Percentiles rank a stretch among this genome's conserved stretches.
Conservation (phyloP, 2,888 invertebrate species). For the Eilema sororculum region DNA sequence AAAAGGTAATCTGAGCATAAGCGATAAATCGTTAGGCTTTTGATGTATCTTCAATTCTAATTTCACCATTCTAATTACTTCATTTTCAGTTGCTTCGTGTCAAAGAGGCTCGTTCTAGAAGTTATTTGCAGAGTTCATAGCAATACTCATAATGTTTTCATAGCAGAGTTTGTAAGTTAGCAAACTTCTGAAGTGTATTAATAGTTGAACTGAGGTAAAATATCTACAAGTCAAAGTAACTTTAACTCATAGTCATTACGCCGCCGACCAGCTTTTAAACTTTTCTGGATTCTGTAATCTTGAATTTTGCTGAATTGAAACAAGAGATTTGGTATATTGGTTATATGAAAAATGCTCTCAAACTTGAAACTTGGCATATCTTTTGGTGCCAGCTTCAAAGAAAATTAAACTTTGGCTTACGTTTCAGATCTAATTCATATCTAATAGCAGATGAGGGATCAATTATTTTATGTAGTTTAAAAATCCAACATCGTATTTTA, state of each 20-base stretch:
- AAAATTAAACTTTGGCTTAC: background rate
- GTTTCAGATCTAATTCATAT: background rate
- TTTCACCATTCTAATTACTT: background rate
- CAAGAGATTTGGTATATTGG: conserved; percentile 1
- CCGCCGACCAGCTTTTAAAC: background rate
- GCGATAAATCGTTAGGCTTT: background rate
- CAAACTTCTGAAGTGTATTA: conserved; percentile 11
- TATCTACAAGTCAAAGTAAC: conserved; percentile 1
- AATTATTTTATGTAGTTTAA: too few relatives aligned
- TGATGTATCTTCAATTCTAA: background rate
- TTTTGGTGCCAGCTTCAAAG: too few relatives aligned
- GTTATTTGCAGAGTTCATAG: background rate
- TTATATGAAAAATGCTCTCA: background rate
- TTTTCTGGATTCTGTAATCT: background rate
- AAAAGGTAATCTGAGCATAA: background rate
- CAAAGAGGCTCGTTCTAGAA: background rate
- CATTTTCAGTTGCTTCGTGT: background rate
- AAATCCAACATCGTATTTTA: too few relatives aligned
- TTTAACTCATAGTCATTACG: background rate
- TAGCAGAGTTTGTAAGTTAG: background rate
- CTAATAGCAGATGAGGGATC: too few relatives aligned
- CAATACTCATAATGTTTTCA: conserved; percentile 2
- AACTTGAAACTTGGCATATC: background rate
- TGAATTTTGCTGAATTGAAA: background rate
- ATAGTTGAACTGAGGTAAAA: conserved; percentile 14